Conservation (phyloP, 2,888 invertebrate species). For the Nipponacmea schrenckii region DNA sequence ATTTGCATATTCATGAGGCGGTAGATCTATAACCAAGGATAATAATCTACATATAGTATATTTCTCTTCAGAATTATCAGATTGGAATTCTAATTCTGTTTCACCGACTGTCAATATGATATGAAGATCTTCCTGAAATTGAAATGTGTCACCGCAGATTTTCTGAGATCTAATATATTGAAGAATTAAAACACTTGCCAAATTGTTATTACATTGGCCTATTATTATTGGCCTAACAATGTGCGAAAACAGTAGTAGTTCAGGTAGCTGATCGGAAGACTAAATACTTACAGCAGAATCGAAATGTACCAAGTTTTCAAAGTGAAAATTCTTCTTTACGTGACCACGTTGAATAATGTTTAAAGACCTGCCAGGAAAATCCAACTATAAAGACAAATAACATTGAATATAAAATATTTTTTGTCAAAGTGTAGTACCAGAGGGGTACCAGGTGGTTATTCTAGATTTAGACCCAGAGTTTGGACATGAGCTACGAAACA, state of each 20-base stretch:
- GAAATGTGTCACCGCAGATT: not conserved
- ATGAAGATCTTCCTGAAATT: conserved; percentile 34
- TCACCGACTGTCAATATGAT: conserved; percentile 30
- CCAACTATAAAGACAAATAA: conserved; percentile 39
- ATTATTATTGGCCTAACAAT: no score
- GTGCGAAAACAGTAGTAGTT: no score
- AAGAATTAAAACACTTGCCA: no score
- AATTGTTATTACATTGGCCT: no score
- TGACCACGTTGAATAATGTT: conserved; percentile 48
- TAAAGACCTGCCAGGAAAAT: conserved; percentile 43
- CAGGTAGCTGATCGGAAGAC: no score
- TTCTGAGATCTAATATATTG: no score
- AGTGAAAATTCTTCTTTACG: conserved; percentile 43
- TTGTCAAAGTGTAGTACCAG: no score
- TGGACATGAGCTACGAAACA: no score
- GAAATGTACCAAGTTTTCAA: conserved; percentile 41
- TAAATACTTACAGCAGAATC: conserved; percentile 46
- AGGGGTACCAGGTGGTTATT: no score
- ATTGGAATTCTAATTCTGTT: conserved; percentile 44
- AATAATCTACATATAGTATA: conserved; percentile 50
- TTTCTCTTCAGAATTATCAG: conserved; percentile 52
- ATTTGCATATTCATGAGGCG: conserved; percentile 12
- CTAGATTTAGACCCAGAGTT: no score
- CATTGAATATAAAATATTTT: not conserved
- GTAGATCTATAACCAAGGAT: conserved; percentile 31